Conservation (phyloP, 2,888 invertebrate species). For the Carpatolechia fugitivella region DNA sequence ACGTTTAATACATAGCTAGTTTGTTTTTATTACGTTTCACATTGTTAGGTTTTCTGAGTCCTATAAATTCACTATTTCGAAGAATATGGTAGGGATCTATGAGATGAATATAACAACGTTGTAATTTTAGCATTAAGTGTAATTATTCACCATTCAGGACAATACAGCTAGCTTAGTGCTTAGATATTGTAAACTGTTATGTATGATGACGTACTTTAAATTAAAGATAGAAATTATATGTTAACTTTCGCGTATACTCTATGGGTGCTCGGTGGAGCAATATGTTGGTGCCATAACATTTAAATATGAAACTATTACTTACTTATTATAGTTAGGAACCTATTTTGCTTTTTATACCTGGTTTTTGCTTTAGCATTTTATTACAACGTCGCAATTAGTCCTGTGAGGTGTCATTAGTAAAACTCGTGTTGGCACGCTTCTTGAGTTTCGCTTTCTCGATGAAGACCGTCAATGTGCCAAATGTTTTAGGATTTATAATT, state of each 20-base stretch:
- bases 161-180: slow-evolving; percentile 36
- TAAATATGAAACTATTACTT: slow-evolving; percentile 37
- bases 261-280: slow-evolving; percentile 33
- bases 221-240: slow-evolving; percentile 18
- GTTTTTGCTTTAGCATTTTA: slow-evolving; percentile 17
- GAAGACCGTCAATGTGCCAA: slow-evolving; percentile 37
- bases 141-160: slow-evolving; percentile 42
- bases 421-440: background rate
- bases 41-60: background rate
- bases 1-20: background rate
- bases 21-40: background rate
- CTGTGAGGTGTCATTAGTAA: slow-evolving; percentile 22
- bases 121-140: slow-evolving; percentile 40
- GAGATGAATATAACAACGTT: slow-evolving; percentile 24
- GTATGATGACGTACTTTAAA: slow-evolving; percentile 26
- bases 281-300: slow-evolving; percentile 57
- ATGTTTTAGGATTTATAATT: slow-evolving; percentile 24
- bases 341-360: slow-evolving; percentile 27
- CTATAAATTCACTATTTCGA: background rate
- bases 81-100: slow-evolving; percentile 29
- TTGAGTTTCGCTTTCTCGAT: background rate
- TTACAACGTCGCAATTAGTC: slow-evolving; percentile 28
- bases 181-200: slow-evolving; percentile 6
- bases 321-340: slow-evolving; percentile 55
- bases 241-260: slow-evolving; percentile 23